Percentiles rank a stretch among this genome's conserved stretches.
Evolutionary conservation across 2,797 vertebrate genomes (phyloP).

Genomic region (Acridotheres tristis): DNA sequence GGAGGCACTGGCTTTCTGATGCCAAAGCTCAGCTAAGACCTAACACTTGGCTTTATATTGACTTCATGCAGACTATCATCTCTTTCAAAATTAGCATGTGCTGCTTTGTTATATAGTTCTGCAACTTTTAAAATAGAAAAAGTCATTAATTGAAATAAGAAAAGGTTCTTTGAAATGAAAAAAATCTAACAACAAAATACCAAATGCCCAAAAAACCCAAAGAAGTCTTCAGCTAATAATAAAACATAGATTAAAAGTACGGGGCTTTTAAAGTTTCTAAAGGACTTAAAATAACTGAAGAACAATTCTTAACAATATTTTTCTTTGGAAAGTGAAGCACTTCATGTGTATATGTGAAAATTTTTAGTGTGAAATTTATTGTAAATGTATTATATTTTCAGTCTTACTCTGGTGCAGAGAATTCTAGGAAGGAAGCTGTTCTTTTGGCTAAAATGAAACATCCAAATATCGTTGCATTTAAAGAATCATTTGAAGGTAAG

Average conservation of each 20-base stretch:
- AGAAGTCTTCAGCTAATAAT: not conserved
- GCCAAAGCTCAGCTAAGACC: not conserved
- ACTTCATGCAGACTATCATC: not conserved
- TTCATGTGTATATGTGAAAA: not conserved
- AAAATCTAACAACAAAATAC: not conserved
- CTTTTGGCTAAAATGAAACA: slow-evolving; percentile 92
- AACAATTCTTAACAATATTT: not conserved
- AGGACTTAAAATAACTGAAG: not conserved
- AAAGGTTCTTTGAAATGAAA: not conserved
- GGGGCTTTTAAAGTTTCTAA: not conserved
- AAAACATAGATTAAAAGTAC: not conserved
- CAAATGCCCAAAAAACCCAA: rapidly evolving
- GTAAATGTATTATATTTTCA: slow-evolving; percentile 58
- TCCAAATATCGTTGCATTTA: slow-evolving; percentile 87
- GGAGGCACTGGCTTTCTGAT: not conserved
- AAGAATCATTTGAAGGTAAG: slow-evolving; percentile 90
- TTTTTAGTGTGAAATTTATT: not conserved
- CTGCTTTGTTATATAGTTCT: not conserved
- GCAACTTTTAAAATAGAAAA: not conserved
- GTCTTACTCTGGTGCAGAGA: slow-evolving; percentile 75
- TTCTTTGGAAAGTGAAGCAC: not conserved
- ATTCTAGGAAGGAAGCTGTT: slow-evolving; percentile 84
- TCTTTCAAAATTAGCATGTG: not conserved
- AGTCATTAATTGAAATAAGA: not conserved
- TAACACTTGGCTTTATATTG: not conserved